Evolutionary conservation across 2,113 vertebrate species (phyloP), one percentile per base, ranked within the genome.

Genomic region (Rana temporaria): DNA sequence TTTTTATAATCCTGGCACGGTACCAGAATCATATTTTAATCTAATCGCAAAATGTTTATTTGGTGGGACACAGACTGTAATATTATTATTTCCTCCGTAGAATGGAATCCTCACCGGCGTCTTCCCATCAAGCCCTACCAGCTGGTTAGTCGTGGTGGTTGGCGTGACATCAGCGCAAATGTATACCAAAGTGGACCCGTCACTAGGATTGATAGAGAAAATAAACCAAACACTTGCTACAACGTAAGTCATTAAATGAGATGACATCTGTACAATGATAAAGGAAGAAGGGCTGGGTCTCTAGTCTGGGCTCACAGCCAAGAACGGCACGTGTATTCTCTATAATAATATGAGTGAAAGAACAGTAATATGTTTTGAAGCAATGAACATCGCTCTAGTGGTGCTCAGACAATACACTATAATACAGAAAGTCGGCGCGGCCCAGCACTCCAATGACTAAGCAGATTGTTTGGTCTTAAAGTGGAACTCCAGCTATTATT

Each of bases 51-150:
- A 62, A 62, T 62, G 20, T 20, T 19, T 22, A 62, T n/a, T 62
- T 62, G 19, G 5, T 62, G 1, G 12, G 2, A 48, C 42, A 14
- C 42, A 48, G 1, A 42, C 42, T 42, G 1, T 6, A 42, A 62
- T 62, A 20, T 62, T 2, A 22, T n/a, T n/a, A 62, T 32, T 84
- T 84, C 85, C 42, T 86, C 87, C 89, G 6, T 89, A 99, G 98
- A 99, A 99, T 78, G 97, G 97, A 73, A 93, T 99, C 64, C 96
- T 98, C 93, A 99, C 97, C 0, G 98, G 98, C 0, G 97, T 99
- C 84, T 99, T 97, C 85, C 98, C 98, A 0, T 97, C 96, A 5
- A 98, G 96, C 84, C 98, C 98, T 9, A 93, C 90, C 62, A 98
- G 98, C 17, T 98, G 98, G 91, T 87, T 97, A 48, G 92, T 99